A percentile compares a stretch with the other conserved stretches of the same genome.
These are phyloP conservation scores for Muschampia plurimacula DNA, from an alignment of 2,888 invertebrate genomes.

Conservation along the genomic window DNA sequence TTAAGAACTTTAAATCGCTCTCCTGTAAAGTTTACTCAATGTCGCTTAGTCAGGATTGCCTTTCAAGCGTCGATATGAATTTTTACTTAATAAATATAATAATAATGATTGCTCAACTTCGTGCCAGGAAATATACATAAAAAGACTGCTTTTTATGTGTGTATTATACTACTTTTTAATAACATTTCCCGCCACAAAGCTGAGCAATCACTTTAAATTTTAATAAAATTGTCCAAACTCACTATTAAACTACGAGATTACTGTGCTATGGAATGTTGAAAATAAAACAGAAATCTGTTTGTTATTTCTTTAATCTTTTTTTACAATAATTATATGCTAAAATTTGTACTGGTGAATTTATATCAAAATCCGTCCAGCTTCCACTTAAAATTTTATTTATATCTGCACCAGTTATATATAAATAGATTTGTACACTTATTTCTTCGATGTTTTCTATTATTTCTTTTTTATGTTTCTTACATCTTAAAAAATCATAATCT, in stretches of 20 bases:
- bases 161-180: not conserved
- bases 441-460: not conserved
- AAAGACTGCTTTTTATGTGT: not conserved
- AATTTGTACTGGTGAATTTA: not conserved
- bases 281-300: not conserved
- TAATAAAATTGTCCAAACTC: too few relatives aligned
- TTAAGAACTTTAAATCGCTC: too few relatives aligned
- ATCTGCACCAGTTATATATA: not conserved
- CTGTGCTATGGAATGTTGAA: not conserved
- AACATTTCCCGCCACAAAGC: not conserved
- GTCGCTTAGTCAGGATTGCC: too few relatives aligned
- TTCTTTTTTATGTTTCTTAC: not conserved
- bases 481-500: constrained; percentile 4
- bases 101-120: not conserved
- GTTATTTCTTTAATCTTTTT: not conserved
- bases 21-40: too few relatives aligned
- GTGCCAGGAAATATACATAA: not conserved
- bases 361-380: not conserved
- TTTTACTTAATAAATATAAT: too few relatives aligned
- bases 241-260: too few relatives aligned
- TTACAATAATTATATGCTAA: not conserved
- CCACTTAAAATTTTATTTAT: not conserved
- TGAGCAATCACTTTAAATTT: not conserved
- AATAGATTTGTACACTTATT: not conserved
- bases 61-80: too few relatives aligned